These are phyloP conservation scores for Orchestia grillus DNA, from an alignment of 1,140 invertebrate species.

Conservation along the genomic window DNA sequence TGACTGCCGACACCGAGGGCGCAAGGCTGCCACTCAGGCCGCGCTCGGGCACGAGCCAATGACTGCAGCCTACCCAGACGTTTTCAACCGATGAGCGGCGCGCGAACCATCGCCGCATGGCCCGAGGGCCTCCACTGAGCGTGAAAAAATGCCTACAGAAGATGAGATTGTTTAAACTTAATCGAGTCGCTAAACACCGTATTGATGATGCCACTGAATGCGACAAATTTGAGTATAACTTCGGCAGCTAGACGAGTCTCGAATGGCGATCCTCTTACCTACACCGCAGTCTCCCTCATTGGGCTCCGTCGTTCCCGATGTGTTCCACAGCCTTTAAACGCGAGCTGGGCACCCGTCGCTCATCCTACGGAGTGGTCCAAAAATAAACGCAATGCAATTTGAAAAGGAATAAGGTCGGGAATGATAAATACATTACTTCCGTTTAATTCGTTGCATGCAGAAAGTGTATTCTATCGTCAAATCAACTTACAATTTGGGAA, in stretches of 20 bases:
- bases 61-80: constrained; percentile 5
- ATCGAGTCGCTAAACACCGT: background rate
- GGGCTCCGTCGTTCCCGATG: background rate
- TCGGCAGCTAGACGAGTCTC: too few relatives aligned
- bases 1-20: constrained; percentile 12
- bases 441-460: too few relatives aligned
- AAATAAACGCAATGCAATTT: too few relatives aligned
- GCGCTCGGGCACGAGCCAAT: constrained; percentile 34
- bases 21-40: background rate
- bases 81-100: background rate
- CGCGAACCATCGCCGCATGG: background rate
- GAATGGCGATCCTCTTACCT: too few relatives aligned
- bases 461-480: too few relatives aligned
- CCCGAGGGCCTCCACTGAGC: background rate
- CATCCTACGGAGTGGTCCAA: too few relatives aligned
- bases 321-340: background rate
- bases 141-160: background rate
- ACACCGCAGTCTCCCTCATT: too few relatives aligned
- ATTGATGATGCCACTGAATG: background rate
- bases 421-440: too few relatives aligned
- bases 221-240: too few relatives aligned
- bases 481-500: too few relatives aligned
- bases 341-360: too few relatives aligned
- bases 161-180: background rate
- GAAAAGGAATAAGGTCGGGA: too few relatives aligned